A percentile compares a stretch with the other conserved stretches of the same genome.
Evolutionary conservation across 2,113 vertebrate species (phyloP).

Genomic region (Bufo bufo): DNA sequence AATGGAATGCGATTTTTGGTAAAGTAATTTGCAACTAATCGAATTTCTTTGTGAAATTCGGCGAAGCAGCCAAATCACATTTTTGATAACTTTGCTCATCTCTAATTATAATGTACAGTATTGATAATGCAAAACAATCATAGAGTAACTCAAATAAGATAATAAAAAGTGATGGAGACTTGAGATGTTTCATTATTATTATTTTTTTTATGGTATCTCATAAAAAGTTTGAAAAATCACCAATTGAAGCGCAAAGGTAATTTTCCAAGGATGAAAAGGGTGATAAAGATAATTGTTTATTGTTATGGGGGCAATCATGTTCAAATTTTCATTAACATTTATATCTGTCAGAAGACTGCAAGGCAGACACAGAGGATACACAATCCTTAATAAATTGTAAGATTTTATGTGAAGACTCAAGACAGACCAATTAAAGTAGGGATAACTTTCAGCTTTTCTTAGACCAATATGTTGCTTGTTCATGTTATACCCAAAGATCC

Average conservation of each 20-base stretch:
- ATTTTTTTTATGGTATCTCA: background rate
- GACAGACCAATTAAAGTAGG: background rate
- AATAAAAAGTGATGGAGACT: background rate
- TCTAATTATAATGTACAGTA: background rate
- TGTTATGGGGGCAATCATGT: background rate
- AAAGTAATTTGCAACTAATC: no score
- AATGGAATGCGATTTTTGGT: no score
- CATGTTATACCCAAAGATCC: background rate
- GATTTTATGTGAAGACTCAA: background rate
- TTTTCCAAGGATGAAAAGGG: conserved; percentile 9
- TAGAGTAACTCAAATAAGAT: background rate
- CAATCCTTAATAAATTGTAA: conserved; percentile 7
- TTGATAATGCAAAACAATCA: background rate
- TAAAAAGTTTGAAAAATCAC: conserved; percentile 21
- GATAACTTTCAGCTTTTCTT: background rate
- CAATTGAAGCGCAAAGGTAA: background rate
- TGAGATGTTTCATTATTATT: background rate
- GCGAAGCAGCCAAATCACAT: no score
- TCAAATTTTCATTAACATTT: conserved; percentile 12
- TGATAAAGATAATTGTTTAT: conserved; percentile 28
- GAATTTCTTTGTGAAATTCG: no score
- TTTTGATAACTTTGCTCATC: no score
- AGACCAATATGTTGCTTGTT: background rate
- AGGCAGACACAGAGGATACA: background rate
- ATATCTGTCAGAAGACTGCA: background rate